Evolutionary conservation across 2,888 invertebrate genomes (phyloP), one percentile per base, ranked within the genome.

Genomic region (Cephus spinipes): DNA sequence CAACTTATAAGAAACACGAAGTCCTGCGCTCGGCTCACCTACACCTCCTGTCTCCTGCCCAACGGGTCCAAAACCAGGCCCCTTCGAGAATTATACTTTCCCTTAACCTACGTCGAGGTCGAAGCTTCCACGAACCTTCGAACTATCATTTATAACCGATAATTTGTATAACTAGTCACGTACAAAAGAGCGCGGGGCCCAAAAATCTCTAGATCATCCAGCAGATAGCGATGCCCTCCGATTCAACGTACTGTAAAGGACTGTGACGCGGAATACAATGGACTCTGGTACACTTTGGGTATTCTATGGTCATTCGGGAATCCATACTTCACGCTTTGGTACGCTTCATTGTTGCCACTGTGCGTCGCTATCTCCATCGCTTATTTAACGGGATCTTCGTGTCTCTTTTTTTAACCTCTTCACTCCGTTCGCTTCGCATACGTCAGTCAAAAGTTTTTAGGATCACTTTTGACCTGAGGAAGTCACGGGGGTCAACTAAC

Each of bases 131-230:
- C 78, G 76, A 76, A 73, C 68, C 77, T 83, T 82, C 82, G 81
- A 85, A 82, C 83, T 80, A 86, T 87, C 87, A 87, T 88, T 87
- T 86, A 86, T 87, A 86, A 88, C 83, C 81, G 83, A 85, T 87
- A 87, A 84, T 87, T 86, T 83, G 86, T 85, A 83, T 82, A 82
- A 79, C n/a, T 69, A 74, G 40, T 32, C n/a, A 73, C 23, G n/a
- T 40, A 78, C 71, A 34, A 76, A 68, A 69, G 73, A 71, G 15
- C 68, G 12, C 23, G 55, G 74, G 84, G 15, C 23, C 23, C 23
- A 55, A 55, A 55, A 55, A 55, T 55, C 55, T 55, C 55, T 55
- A 55, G 55, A 55, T 55, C 55, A 55, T 55, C 55, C 55, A 55
- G 23, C 1, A 55, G 55, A 55, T 55, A 55, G 23, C 1, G 55